Evolutionary conservation across 2,888 invertebrate species (phyloP), one percentile per base, ranked within the genome.

Genomic region (Drosophila koepferae): DNA sequence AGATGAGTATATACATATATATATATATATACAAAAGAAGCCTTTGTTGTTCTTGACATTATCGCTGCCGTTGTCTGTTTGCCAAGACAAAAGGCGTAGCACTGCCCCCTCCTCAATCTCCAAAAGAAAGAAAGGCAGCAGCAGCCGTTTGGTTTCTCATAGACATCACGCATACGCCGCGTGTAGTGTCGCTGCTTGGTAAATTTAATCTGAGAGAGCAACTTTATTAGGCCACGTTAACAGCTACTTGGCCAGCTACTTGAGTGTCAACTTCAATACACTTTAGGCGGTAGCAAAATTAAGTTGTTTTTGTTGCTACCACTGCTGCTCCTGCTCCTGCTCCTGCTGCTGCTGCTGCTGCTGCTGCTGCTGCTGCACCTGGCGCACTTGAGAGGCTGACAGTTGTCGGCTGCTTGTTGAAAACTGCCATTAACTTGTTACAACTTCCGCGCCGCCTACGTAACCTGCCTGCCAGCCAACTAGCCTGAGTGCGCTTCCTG

Each of bases 381-480:
- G 61, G 59, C 68, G 69, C 79, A 65, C 64, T 68, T 56, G 60
- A 67, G 68, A 62, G 68, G 76, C 72, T 85, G 86, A 78, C 82
- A 80, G 80, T 82, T 70, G 74, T 87, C 70, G 73, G 77, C 60
- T 69, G 74, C 56, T 72, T 72, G 80, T 90, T 80, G 81, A 88
- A 85, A 89, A 88, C 78, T 90, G 83, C 86, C 90, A 86, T 90
- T 86, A 86, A 90, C 89, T 86, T 90, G 86, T 90, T 86, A 90
- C 90, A 90, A 88, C 86, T 86, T 86, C 86, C 90, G 89, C 58
- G 46, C 69, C 71, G 68, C 70, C 79, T 63, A 68, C 77, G 65
- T 65, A 67, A 59, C 40, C 41, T 8, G 41, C 40, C 28, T 28
- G 55, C n/a, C 38, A 8, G 28, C 5, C 28, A 53, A 20, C 36